Conservation (phyloP, 2,113 vertebrate genomes). For the zebrafish (Danio rerio) region GRCz12tu NC_133177.1:43790501-43791000, state of each 20-base stretch:
- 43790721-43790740: neutral
- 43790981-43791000: neutral
- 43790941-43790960: too few relatives aligned
- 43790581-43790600: constrained; percentile 64
- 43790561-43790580: constrained; percentile 79
- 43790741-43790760: neutral
- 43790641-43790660: constrained; percentile 31
- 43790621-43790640: constrained; percentile 46
- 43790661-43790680: constrained; percentile 44
- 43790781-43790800: neutral
- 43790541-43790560: constrained; percentile 78
- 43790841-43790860: neutral
- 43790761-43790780: neutral
- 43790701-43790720: neutral
- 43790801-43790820: neutral
- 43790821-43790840: neutral
- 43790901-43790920: too few relatives aligned
- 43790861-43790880: too few relatives aligned
- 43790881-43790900: too few relatives aligned
- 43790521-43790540: constrained; percentile 70
- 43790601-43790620: constrained; percentile 67
- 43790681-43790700: constrained; percentile 13
- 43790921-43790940: too few relatives aligned
- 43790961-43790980: too few relatives aligned
- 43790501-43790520: constrained; percentile 64